These are phyloP conservation scores for Erebia epiphron DNA, from an alignment of 2,888 invertebrate genomes.

Conservation along the genomic window DNA sequence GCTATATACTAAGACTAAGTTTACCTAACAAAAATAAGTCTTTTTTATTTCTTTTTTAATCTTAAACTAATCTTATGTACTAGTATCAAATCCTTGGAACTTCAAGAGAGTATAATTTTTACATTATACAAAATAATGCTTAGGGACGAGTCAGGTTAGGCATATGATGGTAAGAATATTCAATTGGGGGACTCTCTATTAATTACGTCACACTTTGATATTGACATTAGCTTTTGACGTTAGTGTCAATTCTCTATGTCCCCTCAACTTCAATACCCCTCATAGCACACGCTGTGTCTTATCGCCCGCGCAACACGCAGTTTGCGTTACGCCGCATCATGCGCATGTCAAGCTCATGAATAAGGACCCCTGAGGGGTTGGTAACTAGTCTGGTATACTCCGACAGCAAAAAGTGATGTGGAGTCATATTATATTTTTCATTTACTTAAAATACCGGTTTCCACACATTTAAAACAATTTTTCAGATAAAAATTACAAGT, in stretches of 20 bases:
- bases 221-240: neutral
- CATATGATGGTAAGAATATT: neutral
- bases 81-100: slow-evolving; percentile 71
- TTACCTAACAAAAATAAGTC: slow-evolving; percentile 68
- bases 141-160: slow-evolving; percentile 34
- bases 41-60: slow-evolving; percentile 62
- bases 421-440: too few species aligned
- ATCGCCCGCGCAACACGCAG: too few species aligned
- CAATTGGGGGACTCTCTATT: neutral
- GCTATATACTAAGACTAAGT: slow-evolving; percentile 45
- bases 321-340: too few species aligned
- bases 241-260: neutral
- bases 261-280: too few species aligned
- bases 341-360: too few species aligned
- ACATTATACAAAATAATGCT: slow-evolving; percentile 27
- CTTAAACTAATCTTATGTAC: slow-evolving; percentile 51
- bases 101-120: slow-evolving; percentile 50
- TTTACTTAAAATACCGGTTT: too few species aligned
- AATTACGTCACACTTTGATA: neutral
- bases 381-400: too few species aligned
- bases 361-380: too few species aligned
- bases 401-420: too few species aligned
- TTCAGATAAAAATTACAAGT: slow-evolving; percentile 4
- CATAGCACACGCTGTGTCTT: too few species aligned
- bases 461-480: neutral